Conservation (phyloP, 2,113 vertebrate genomes). For the Pedetes capensis region DNA sequence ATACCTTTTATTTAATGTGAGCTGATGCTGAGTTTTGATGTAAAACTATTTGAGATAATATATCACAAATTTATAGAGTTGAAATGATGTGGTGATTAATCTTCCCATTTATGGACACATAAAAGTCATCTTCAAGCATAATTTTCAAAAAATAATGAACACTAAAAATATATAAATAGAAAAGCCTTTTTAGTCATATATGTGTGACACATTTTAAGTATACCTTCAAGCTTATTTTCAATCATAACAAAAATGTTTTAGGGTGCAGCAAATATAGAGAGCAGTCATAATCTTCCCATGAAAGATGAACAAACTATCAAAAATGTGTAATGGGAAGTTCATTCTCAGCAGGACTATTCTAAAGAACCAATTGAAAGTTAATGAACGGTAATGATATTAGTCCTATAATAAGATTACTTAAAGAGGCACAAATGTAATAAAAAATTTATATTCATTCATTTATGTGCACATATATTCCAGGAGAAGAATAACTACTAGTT, state of each 20-base stretch:
- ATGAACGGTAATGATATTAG: slow-evolving; percentile 27
- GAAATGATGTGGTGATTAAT: background rate
- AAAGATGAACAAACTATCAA: background rate
- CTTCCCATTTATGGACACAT: background rate
- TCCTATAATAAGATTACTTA: background rate
- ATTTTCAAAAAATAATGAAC: background rate
- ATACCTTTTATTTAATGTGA: background rate
- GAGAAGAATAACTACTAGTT: slow-evolving; percentile 55
- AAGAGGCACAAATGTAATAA: slow-evolving; percentile 33
- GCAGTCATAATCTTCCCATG: background rate
- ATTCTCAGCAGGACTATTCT: background rate
- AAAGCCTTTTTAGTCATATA: background rate
- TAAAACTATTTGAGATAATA: slow-evolving; percentile 1
- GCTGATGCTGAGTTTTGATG: background rate
- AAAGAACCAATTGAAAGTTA: slow-evolving; percentile 6
- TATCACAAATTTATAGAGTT: background rate
- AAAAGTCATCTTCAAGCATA: background rate
- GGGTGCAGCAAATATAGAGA: background rate
- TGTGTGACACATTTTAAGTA: background rate
- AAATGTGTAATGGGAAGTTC: background rate
- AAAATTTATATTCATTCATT: slow-evolving; percentile 13
- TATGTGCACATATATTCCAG: slow-evolving; percentile 7
- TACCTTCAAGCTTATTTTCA: background rate
- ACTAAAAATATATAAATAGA: background rate
- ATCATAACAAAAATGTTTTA: background rate